A percentile compares a stretch with the other conserved stretches of the same genome.
Conservation (phyloP, 2,888 invertebrate species). For the Agrotis segetum region DNA sequence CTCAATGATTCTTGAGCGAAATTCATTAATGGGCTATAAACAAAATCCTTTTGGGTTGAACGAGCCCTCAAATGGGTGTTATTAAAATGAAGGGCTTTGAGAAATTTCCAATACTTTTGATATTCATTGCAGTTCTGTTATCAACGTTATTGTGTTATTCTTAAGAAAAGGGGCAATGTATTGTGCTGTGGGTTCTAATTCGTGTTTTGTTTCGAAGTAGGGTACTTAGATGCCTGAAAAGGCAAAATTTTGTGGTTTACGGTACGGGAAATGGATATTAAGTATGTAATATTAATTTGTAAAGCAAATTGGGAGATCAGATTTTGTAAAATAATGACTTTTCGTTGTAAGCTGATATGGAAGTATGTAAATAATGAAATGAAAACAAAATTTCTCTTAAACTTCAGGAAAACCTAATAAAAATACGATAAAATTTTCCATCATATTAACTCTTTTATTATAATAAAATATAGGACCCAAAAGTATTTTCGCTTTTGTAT, state of each 20-base stretch:
- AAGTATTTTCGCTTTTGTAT: not conserved
- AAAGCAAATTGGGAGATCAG: conserved; percentile 22
- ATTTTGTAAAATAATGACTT: conserved; percentile 9
- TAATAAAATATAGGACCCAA: not conserved
- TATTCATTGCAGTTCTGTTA: conserved; percentile 57
- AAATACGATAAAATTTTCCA: conserved; percentile 11
- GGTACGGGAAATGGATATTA: conserved; percentile 40
- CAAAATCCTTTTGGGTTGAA: conserved; percentile 77
- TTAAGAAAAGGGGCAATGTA: conserved; percentile 46
- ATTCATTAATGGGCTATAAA: conserved; percentile 84
- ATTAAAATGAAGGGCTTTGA: conserved; percentile 65
- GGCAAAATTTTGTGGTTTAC: conserved; percentile 47
- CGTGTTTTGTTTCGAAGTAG: conserved; percentile 42
- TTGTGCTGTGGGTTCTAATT: conserved; percentile 52
- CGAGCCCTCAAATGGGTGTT: conserved; percentile 64
- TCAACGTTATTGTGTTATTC: conserved; percentile 52
- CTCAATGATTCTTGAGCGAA: conserved; percentile 74
- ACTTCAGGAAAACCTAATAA: not conserved
- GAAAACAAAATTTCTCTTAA: not conserved
- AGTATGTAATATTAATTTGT: conserved; percentile 52
- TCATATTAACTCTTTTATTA: not conserved
- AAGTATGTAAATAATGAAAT: not conserved
- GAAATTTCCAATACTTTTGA: conserved; percentile 59
- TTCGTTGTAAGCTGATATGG: conserved; percentile 1
- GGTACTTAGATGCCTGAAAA: conserved; percentile 28